Evolutionary conservation across 1,140 invertebrate species (phyloP), one percentile per base, ranked within the genome.

Genomic region (Atopsyche davidsoni): DNA sequence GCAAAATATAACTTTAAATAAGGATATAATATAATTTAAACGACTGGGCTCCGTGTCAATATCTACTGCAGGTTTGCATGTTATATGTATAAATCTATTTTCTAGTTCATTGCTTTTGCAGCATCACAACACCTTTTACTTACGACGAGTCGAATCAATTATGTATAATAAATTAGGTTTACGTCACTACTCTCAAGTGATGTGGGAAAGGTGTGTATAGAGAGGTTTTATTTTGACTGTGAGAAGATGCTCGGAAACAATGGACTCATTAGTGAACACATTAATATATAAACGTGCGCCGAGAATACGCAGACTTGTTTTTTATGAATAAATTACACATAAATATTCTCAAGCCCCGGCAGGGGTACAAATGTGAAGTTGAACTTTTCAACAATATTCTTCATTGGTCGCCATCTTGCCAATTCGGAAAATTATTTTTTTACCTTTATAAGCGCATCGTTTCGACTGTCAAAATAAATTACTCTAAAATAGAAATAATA

Each of bases 191-290:
- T 49, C 16, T 45, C 45, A 51, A 51, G 49, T 57, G 55, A 48
- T 57, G 55, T 57, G 55, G 45, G 54, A 57, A 57, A 36, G 43
- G 24, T 46, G 25, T 34, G 19, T 51, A 46, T 24, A 41, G 35
- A 53, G 23, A 35, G 34, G 25, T 44, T 48, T 50, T 50, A 51
- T 53, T 57, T 57, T 47, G 46, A 53, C 41, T 57, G 55, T 57
- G 55, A 51, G 55, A 57, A 57, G 39, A 34, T 40, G 50, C 50
- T 46, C 41, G 46, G 36, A 50, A 57, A 57, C 55, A 57, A 57
- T 57, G 55, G 51, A 57, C 55, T 57, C 55, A 57, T 57, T 57
- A 57, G 55, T 51, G 55, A 40, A 51, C 50, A 53, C 50, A 35
- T 53, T 49, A 51, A 53, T 56, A 59, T 56, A 56, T 53, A 45